Evolutionary conservation across 2,113 vertebrate species (phyloP).

Genomic region (Austrofundulus limnaeus): DNA sequence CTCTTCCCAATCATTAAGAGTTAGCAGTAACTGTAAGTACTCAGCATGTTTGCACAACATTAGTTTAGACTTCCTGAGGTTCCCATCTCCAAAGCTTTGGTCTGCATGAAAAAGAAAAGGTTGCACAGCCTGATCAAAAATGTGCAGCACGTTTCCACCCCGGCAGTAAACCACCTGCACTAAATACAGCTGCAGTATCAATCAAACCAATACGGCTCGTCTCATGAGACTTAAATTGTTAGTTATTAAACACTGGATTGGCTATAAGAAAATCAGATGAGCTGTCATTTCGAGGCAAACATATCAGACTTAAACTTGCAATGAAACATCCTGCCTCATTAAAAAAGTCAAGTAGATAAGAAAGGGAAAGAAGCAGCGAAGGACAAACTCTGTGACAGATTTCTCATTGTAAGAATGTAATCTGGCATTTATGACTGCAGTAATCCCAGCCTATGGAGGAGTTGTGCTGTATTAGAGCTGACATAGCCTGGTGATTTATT

Average conservation of each 20-base stretch:
- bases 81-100: conserved; percentile 2
- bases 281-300: neutral
- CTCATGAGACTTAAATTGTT: conserved; percentile 1
- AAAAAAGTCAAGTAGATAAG: conserved; percentile 24
- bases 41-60: neutral
- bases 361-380: neutral
- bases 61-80: conserved; percentile 12
- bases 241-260: conserved; percentile 6
- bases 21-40: neutral
- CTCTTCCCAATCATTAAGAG: neutral
- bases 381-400: conserved; percentile 19
- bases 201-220: neutral
- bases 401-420: conserved; percentile 29
- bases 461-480: conserved; percentile 44
- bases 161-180: conserved; percentile 1
- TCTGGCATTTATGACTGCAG: conserved; percentile 35
- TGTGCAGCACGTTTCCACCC: neutral
- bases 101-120: neutral
- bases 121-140: conserved; percentile 3
- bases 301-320: conserved; percentile 1
- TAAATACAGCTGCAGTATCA: conserved; percentile 2
- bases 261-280: conserved; percentile 7
- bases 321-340: neutral
- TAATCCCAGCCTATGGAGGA: conserved; percentile 39
- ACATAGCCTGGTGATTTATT: conserved; percentile 49